Evolutionary conservation across 2,797 vertebrate species (phyloP).

Genomic region (Tapera naevia): DNA sequence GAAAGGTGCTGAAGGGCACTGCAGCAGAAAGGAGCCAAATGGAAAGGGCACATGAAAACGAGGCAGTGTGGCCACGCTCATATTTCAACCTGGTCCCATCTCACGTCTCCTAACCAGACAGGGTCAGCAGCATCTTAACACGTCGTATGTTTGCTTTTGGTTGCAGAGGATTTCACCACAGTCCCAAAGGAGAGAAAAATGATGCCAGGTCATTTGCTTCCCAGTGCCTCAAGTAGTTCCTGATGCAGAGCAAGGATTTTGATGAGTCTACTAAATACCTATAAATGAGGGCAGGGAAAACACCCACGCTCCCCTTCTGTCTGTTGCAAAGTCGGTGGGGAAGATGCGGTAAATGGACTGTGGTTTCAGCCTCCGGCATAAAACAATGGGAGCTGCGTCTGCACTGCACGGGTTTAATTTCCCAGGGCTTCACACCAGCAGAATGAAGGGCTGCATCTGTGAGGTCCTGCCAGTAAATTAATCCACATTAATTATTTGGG

Average conservation of each 20-base stretch:
- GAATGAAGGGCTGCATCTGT: neutral
- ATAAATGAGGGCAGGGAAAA: neutral
- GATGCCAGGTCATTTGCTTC: neutral
- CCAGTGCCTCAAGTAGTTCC: neutral
- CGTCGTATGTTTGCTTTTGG: neutral
- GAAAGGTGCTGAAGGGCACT: neutral
- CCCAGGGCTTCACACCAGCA: neutral
- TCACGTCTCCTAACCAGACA: neutral
- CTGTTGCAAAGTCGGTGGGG: neutral
- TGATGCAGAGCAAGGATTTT: neutral
- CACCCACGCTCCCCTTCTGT: neutral
- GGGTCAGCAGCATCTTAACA: fast-evolving
- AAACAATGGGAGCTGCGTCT: fast-evolving
- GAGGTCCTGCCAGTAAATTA: neutral
- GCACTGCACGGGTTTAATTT: neutral
- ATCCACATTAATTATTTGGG: neutral
- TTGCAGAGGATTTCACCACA: neutral
- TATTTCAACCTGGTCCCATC: neutral
- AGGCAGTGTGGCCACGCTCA: neutral
- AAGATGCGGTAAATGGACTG: fast-evolving
- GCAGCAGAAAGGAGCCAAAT: neutral
- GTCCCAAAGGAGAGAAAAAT: neutral
- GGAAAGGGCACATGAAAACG: neutral
- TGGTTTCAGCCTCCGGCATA: neutral
- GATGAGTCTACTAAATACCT: constrained; percentile 10